Percentiles rank a stretch among this genome's conserved stretches.
phyloP scores from a whole-genome alignment of 2,797 vertebrate genomes.

The Lates japonicus region DNA sequence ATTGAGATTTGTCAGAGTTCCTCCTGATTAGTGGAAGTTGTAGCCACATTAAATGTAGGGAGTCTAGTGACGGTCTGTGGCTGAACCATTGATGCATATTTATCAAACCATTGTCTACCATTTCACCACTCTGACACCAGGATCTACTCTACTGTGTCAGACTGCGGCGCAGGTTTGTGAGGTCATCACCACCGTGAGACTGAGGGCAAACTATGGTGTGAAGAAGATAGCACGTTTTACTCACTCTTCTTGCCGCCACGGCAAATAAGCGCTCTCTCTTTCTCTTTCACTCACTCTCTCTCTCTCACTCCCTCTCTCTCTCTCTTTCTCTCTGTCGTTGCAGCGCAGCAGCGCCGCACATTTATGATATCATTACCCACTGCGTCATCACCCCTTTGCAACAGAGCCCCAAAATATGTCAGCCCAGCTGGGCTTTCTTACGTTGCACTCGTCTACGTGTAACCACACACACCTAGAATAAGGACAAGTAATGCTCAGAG shows the following conservation, averaged over 20 bases:
- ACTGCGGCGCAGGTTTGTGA: constrained; percentile 68
- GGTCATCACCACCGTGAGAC: constrained; percentile 62
- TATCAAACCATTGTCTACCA: constrained; percentile 67
- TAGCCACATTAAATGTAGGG: constrained; percentile 46
- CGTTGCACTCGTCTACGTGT: constrained; percentile 48
- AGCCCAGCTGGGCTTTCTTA: constrained; percentile 43
- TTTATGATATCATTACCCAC: constrained; percentile 75
- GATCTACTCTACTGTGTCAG: constrained; percentile 29
- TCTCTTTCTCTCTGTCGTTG: constrained; percentile 27
- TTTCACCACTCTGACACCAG: constrained; percentile 62
- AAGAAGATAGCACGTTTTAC: constrained; percentile 30
- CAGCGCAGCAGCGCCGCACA: constrained; percentile 49
- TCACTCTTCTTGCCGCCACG: constrained; percentile 49
- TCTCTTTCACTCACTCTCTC: constrained; percentile 1
- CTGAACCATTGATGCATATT: constrained; percentile 56
- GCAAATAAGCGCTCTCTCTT: constrained; percentile 29
- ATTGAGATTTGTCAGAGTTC: constrained; percentile 41
- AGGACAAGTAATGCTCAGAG: constrained; percentile 77
- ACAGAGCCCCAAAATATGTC: constrained; percentile 66
- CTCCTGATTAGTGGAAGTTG: constrained; percentile 45
- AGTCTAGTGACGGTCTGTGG: constrained; percentile 64
- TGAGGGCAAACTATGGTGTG: constrained; percentile 35
- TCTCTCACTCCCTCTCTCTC: not conserved
- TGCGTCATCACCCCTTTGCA: constrained; percentile 58
- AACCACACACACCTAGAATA: constrained; percentile 76